phyloP scores from a whole-genome alignment of 2,113 vertebrate genomes.

The Lipophrys pholis region DNA sequence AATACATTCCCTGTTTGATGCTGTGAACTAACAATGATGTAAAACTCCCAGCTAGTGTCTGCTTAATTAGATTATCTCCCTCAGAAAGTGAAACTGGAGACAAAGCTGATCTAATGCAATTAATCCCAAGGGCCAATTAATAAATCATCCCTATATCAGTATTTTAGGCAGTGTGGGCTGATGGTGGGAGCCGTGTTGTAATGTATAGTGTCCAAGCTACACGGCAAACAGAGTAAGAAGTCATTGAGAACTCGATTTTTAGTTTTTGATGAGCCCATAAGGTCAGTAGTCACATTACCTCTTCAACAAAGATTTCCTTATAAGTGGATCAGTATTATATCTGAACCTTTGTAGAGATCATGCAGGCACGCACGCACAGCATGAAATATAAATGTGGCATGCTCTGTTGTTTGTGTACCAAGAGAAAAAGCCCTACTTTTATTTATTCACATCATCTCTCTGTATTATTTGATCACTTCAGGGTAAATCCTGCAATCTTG shows the following conservation, averaged over 20 bases:
- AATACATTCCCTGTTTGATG: conserved; percentile 44
- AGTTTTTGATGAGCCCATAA: background rate
- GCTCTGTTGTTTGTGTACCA: conserved; percentile 22
- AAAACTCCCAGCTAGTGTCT: conserved; percentile 56
- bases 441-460: conserved; percentile 50
- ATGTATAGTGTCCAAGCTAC: conserved; percentile 2
- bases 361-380: background rate
- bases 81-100: conserved; percentile 41
- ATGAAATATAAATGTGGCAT: conserved; percentile 57
- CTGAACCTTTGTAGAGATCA: conserved; percentile 9
- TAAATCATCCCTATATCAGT: conserved; percentile 51
- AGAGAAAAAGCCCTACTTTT: conserved; percentile 38
- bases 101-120: conserved; percentile 48
- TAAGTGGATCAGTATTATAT: background rate
- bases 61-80: conserved; percentile 67
- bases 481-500: conserved; percentile 34
- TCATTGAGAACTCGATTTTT: background rate
- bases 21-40: conserved; percentile 58
- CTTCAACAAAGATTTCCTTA: conserved; percentile 35
- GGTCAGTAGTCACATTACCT: background rate
- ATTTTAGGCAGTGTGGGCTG: conserved; percentile 40
- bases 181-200: conserved; percentile 19
- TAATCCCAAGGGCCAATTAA: conserved; percentile 55
- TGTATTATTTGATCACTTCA: conserved; percentile 48
- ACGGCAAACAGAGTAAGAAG: background rate